phyloP scores from a whole-genome alignment of 2,113 vertebrate species.

The Puntigrus tetrazona region DNA sequence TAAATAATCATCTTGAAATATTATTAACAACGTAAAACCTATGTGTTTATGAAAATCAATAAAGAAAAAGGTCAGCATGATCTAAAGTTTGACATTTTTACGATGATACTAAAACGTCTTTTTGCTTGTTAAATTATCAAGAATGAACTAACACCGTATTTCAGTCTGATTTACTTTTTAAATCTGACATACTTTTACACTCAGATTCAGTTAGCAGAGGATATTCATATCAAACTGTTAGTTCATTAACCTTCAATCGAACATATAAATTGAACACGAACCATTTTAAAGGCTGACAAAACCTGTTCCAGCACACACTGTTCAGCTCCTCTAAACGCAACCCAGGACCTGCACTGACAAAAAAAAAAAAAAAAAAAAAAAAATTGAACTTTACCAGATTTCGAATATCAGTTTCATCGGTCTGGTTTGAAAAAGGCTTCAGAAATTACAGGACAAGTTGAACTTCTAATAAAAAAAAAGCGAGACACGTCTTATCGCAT shows the following conservation, averaged over 20 bases:
- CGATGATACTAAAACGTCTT: not conserved
- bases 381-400: slow-evolving; percentile 34
- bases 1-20: not conserved
- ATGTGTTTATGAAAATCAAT: not conserved
- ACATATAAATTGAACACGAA: not conserved
- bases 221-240: not conserved
- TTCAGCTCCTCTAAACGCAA: slow-evolving; percentile 21
- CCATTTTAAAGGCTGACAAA: slow-evolving; percentile 1
- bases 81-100: not conserved
- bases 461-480: slow-evolving; percentile 15
- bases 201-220: not conserved
- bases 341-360: not conserved
- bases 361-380: slow-evolving; percentile 20
- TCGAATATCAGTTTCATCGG: not conserved
- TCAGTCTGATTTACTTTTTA: too few species aligned
- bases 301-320: not conserved
- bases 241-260: not conserved
- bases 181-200: not conserved
- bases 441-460: slow-evolving; percentile 28
- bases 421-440: not conserved
- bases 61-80: not conserved
- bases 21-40: not conserved
- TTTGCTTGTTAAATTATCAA: not conserved
- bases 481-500: not conserved
- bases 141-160: not conserved